These are phyloP conservation scores for Myocastor coypus DNA, from an alignment of 2,113 vertebrate genomes.

Conservation along the genomic window DNA sequence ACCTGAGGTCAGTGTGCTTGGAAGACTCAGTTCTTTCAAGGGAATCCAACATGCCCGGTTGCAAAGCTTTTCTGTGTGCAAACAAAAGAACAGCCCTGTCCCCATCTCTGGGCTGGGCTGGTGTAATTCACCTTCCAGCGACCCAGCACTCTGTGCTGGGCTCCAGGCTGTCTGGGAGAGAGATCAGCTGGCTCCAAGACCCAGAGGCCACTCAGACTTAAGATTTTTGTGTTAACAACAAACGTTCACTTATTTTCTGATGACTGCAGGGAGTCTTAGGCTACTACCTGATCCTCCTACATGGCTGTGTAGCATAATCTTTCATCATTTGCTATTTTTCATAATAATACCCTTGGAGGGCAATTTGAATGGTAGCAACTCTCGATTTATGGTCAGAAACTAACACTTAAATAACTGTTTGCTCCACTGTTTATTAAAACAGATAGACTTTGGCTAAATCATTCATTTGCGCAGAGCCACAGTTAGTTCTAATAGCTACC, in stretches of 20 bases:
- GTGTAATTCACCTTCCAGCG: constrained; percentile 72
- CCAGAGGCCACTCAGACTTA: not conserved
- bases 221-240: constrained; percentile 72
- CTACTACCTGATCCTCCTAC: constrained; percentile 34
- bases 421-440: constrained; percentile 65
- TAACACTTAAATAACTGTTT: constrained; percentile 51
- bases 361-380: constrained; percentile 31
- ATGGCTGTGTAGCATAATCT: constrained; percentile 52
- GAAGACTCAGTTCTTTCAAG: not conserved
- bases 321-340: constrained; percentile 72
- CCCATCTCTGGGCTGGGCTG: not conserved
- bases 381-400: constrained; percentile 65
- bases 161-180: constrained; percentile 80
- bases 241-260: constrained; percentile 73
- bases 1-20: constrained; percentile 20
- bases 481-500: constrained; percentile 57
- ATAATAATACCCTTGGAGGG: constrained; percentile 52
- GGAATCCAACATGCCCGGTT: not conserved
- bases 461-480: constrained; percentile 41
- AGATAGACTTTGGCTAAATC: constrained; percentile 47
- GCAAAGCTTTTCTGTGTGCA: constrained; percentile 36
- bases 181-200: constrained; percentile 70
- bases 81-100: not conserved
- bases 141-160: not conserved
- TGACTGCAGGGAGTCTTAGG: constrained; percentile 46